Evolutionary conservation across 2,113 vertebrate genomes (phyloP).

Genomic region (Pachycephala philippinensis): DNA sequence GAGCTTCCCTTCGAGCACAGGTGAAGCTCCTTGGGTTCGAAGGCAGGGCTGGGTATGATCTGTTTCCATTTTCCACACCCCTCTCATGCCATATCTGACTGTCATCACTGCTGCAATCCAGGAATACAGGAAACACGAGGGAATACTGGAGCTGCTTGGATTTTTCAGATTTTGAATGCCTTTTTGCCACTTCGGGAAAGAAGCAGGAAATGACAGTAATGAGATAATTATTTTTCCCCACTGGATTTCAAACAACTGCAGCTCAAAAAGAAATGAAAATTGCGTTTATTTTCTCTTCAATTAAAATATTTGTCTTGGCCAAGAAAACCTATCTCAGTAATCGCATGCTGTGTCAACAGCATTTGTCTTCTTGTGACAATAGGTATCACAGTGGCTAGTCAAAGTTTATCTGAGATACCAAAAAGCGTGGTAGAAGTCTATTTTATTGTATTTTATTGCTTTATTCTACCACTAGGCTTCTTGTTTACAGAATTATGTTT

Average conservation of each 20-base stretch:
- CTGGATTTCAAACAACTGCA: background rate
- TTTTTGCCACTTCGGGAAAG: background rate
- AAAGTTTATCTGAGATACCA: background rate
- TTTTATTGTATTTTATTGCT: background rate
- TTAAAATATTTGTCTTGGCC: conserved; percentile 24
- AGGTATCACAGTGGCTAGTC: background rate
- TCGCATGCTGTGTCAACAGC: background rate
- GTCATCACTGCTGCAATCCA: background rate
- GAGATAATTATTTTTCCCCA: background rate
- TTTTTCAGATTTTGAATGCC: background rate
- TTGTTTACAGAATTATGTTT: background rate
- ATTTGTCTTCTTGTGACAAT: background rate
- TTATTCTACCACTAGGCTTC: background rate
- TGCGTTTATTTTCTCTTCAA: background rate
- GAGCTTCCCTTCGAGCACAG: accelerated
- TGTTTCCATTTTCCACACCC: background rate
- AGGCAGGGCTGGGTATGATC: background rate
- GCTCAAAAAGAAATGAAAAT: background rate
- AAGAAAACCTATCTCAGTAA: background rate
- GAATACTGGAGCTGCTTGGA: background rate
- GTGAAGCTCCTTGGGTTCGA: background rate
- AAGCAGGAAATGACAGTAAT: background rate
- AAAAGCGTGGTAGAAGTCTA: background rate
- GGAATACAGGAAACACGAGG: background rate
- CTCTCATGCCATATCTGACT: background rate